phyloP scores from a whole-genome alignment of 1,140 invertebrate genomes.

The Zaprionus vittiger region DNA sequence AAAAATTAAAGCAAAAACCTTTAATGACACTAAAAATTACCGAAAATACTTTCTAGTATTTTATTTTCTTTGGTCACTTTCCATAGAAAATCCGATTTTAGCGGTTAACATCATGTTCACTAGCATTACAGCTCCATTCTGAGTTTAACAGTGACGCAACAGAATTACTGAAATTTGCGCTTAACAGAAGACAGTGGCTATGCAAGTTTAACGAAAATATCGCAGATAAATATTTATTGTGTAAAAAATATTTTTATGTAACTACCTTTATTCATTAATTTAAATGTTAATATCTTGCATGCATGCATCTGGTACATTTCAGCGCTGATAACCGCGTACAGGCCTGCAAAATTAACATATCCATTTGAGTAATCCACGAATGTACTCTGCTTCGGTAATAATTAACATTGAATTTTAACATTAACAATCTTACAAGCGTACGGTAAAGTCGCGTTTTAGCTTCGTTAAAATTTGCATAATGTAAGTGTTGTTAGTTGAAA shows the following conservation, averaged over 20 bases:
- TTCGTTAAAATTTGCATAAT: slow-evolving; percentile 37
- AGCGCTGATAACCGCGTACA: background rate
- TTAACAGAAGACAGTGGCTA: background rate
- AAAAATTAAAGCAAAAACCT: background rate
- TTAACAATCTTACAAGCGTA: slow-evolving; percentile 46
- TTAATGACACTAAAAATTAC: background rate
- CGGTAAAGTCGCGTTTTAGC: slow-evolving; percentile 44
- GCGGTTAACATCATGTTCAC: background rate
- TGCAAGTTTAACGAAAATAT: too few species aligned
- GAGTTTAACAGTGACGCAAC: background rate
- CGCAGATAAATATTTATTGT: too few species aligned
- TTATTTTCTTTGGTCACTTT: background rate
- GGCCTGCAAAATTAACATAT: background rate
- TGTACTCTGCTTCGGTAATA: background rate
- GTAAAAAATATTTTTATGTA: too few species aligned
- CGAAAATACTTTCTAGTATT: background rate
- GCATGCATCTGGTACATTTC: background rate
- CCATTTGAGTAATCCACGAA: slow-evolving; percentile 18
- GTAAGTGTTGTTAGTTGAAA: slow-evolving; percentile 2
- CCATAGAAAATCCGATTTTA: background rate
- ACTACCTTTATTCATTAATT: too few species aligned
- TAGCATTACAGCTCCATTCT: background rate
- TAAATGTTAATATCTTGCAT: background rate
- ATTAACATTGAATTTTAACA: slow-evolving; percentile 36
- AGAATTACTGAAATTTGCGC: background rate